Evolutionary conservation across 2,113 vertebrate species (phyloP), one percentile per base, ranked within the genome.

Genomic region (Leptodactylus fuscus): DNA sequence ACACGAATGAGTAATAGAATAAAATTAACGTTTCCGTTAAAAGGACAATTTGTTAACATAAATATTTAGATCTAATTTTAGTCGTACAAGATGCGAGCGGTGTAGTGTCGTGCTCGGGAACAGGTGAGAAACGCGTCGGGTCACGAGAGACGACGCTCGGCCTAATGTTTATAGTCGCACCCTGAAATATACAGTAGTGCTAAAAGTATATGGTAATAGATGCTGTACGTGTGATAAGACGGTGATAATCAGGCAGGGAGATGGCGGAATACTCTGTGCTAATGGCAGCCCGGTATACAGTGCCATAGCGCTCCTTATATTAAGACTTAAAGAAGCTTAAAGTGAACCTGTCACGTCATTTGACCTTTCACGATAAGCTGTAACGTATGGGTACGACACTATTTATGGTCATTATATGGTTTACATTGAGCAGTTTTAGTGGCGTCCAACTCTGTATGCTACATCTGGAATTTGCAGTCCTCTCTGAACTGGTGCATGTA

Each of bases 161-260:
- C 20, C 24, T 24, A 67, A 36, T 67, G n/a, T 29, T 49, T 48
- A 32, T 20, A 32, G 44, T 75, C 44, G 27, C 73, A 32, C 18
- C n/a, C 73, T 7, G 34, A 78, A 38, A 78, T 55, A 55, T 38
- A 38, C 20, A 38, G 34, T 22, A 6, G 18, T n/a, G 18, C 1
- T 22, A 77, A 55, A 53, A 36, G 0, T 27, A 32, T 12, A 51
- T 12, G 9, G 49, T 78, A 78, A 78, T 55, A 53, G 22, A 77
- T 48, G n/a, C 27, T 49, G 48, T 51, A 55, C 36, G 75, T 49
- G 75, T 77, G 32, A 53, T 75, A 44, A 53, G 74, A 32, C 24
- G 49, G 49, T 49, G 75, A 51, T 77, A 49, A 53, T 77, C 74
- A 53, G 74, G 51, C 24, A 34, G 49, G 49, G 32, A 20, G 36